A percentile compares a stretch with the other conserved stretches of the same genome.
Conservation (phyloP, 2,888 invertebrate species). For the Odontothrips loti region DNA sequence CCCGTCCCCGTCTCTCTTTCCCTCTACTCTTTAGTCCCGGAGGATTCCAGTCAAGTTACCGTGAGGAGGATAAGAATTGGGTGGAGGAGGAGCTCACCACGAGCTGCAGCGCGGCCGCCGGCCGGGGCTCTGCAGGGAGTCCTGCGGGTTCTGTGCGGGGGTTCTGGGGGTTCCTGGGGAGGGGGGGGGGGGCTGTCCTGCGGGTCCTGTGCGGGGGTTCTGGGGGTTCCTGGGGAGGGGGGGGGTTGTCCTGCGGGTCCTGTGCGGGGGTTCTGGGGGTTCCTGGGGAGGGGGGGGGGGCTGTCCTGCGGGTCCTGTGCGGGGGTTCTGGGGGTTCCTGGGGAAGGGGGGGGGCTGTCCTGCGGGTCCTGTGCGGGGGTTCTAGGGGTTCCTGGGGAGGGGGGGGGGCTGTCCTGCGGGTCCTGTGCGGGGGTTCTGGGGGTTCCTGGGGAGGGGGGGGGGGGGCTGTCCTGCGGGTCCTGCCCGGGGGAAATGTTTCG, state of each 20-base stretch:
- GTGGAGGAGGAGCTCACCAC: background rate
- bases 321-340: background rate
- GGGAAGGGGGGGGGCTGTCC: too few relatives aligned
- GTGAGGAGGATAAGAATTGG: background rate
- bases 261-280: background rate
- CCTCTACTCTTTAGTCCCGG: background rate
- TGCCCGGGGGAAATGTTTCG: conserved; percentile 2
- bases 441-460: too few relatives aligned
- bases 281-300: too few relatives aligned
- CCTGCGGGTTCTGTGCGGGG: background rate
- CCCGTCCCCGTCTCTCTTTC: background rate
- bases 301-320: background rate
- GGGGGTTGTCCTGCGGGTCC: background rate
- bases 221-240: too few relatives aligned
- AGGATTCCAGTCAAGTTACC: conserved; percentile 8
- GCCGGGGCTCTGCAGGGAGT: background rate
- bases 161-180: background rate
- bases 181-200: too few relatives aligned
- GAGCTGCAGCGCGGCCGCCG: background rate
- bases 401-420: too few relatives aligned
- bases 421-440: too few relatives aligned
- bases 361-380: background rate
- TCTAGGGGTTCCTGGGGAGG: too few relatives aligned
- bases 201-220: background rate
- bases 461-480: background rate